Evolutionary conservation across 2,888 invertebrate genomes (phyloP), one percentile per base, ranked within the genome.

Genomic region (Caenorhabditis panamensis): DNA sequence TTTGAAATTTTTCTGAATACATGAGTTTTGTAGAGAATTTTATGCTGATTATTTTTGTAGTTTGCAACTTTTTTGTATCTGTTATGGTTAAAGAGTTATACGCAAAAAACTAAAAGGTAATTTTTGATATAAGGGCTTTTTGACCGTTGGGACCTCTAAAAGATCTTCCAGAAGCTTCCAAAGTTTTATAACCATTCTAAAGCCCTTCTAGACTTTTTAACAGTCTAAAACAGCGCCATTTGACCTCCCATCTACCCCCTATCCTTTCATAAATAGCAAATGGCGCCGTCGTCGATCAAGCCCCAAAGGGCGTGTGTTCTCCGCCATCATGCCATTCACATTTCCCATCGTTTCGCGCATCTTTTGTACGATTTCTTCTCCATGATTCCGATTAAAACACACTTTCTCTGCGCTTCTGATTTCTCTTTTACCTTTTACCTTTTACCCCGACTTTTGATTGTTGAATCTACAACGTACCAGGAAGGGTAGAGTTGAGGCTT

Each of bases 41-140:
- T 64, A 26, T 64, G 31, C 31, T 24, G 49, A 64, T 26, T 13
- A 24, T 51, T 64, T 22, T 36, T 49, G 53, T 24, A 53, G 13
- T 53, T 11, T 9, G 24, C 13, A 3, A 53, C 26, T 24, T 53
- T 53, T 24, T 13, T 1, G 11, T 53, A 53, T 22, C 22, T 53
- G 2, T 53, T 53, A 3, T 24, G 3, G n/a, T n/a, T n/a, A n/a
- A n/a, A n/a, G n/a, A n/a, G n/a, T n/a, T n/a, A n/a, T n/a, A n/a
- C n/a, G n/a, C n/a, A n/a, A n/a, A n/a, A n/a, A n/a, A n/a, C n/a
- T n/a, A n/a, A n/a, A n/a, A n/a, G n/a, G n/a, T n/a, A n/a, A n/a
- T n/a, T n/a, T n/a, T n/a, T n/a, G n/a, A n/a, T n/a, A n/a, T n/a
- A n/a, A n/a, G n/a, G n/a, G n/a, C n/a, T n/a, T n/a, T n/a, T n/a